These are phyloP conservation scores for Leptopilina syphax DNA, from an alignment of 2,888 invertebrate species.

Conservation along the genomic window DNA sequence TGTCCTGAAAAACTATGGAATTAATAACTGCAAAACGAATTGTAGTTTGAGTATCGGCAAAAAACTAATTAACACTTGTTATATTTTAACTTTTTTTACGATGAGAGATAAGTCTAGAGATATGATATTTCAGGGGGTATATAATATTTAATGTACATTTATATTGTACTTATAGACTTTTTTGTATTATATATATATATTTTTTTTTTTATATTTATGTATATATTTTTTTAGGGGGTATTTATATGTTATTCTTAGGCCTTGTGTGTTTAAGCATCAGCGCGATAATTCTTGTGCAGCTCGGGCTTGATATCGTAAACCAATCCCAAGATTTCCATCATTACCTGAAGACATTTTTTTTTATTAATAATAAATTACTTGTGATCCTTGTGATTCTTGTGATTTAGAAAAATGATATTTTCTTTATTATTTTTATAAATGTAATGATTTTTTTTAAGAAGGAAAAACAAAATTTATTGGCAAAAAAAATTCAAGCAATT, in stretches of 20 bases:
- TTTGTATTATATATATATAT: constrained; percentile 53
- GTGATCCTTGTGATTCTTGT: neutral
- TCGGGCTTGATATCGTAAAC: constrained; percentile 96
- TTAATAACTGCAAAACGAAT: constrained; percentile 50
- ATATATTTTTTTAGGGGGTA: constrained; percentile 45
- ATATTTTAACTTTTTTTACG: constrained; percentile 62
- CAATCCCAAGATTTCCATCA: constrained; percentile 87
- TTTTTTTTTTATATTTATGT: constrained; percentile 54
- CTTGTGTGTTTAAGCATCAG: constrained; percentile 69
- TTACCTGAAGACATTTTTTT: constrained; percentile 79
- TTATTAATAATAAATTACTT: constrained; percentile 4
- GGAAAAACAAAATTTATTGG: no score
- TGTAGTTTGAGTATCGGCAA: constrained; percentile 64
- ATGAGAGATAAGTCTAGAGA: constrained; percentile 61
- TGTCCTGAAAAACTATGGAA: constrained; percentile 62
- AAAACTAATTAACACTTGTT: constrained; percentile 59
- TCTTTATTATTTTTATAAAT: no score
- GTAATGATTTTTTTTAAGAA: no score
- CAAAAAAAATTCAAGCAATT: no score
- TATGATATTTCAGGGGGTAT: constrained; percentile 58
- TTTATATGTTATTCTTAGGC: constrained; percentile 41
- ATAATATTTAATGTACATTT: constrained; percentile 71
- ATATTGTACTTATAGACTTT: constrained; percentile 64
- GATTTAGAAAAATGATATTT: neutral
- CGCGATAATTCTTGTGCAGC: constrained; percentile 92